These are phyloP conservation scores for Pleuronectes platessa DNA, from an alignment of 2,113 vertebrate genomes.

Conservation along the genomic window DNA sequence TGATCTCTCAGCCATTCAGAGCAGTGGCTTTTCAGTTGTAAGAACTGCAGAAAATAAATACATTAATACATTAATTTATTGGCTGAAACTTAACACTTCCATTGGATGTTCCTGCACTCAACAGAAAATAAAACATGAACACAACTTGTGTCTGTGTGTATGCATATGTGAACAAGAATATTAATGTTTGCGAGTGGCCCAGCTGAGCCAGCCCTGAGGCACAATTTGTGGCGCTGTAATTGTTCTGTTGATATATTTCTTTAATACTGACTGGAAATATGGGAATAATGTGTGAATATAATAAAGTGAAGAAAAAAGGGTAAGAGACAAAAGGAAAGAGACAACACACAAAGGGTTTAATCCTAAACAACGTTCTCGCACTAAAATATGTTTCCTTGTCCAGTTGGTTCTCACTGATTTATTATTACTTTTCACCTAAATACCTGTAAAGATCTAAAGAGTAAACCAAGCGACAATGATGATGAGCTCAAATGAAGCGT, in stretches of 20 bases:
- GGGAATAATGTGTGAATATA: conserved; percentile 13
- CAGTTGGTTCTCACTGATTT: background rate
- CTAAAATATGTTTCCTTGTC: background rate
- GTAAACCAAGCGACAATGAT: background rate
- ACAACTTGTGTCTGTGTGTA: conserved; percentile 15
- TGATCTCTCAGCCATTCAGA: too few relatives aligned
- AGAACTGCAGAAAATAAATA: too few relatives aligned
- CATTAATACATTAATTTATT: too few relatives aligned
- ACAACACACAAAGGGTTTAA: background rate
- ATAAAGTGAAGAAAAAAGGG: background rate
- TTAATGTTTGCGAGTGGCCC: conserved; percentile 18
- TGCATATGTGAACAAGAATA: background rate
- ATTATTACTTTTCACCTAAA: background rate
- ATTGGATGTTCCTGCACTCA: background rate
- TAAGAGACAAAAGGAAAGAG: conserved; percentile 2
- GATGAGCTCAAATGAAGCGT: conserved; percentile 3
- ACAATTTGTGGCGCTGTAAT: conserved; percentile 61
- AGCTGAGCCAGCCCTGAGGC: conserved; percentile 70
- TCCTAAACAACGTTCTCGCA: background rate
- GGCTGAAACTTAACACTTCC: too few relatives aligned
- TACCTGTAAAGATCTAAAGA: background rate
- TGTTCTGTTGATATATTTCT: conserved; percentile 79
- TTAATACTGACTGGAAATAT: conserved; percentile 73
- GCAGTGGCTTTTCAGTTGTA: too few relatives aligned
- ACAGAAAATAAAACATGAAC: background rate